phyloP scores from a whole-genome alignment of 1,140 invertebrate genomes.

The Brachionus rotundiformis region DNA sequence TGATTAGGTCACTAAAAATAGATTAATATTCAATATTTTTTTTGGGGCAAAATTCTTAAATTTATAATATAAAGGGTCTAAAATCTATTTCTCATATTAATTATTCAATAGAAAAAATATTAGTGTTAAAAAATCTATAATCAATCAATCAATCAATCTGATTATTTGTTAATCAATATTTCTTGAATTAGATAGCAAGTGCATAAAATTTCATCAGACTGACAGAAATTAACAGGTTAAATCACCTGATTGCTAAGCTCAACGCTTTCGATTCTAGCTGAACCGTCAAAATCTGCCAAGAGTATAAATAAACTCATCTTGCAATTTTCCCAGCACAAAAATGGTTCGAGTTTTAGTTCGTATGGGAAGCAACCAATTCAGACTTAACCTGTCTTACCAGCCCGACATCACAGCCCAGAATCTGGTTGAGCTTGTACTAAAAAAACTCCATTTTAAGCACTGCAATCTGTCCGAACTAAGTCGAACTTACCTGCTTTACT shows the following conservation, averaged over 20 bases:
- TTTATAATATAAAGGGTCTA: no score
- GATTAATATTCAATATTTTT: no score
- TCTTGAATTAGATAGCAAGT: conserved; percentile 21
- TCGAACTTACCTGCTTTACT: neutral
- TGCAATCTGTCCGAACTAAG: neutral
- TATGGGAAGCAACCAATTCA: conserved; percentile 6
- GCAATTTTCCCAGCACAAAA: neutral
- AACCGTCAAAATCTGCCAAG: neutral
- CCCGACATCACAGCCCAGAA: neutral
- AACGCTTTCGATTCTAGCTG: neutral
- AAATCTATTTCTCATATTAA: neutral
- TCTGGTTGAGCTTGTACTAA: neutral
- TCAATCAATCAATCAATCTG: conserved; percentile 19
- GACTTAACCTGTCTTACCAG: neutral
- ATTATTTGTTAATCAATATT: conserved; percentile 25
- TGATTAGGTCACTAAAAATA: no score
- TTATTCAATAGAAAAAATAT: neutral
- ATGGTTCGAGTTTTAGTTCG: neutral
- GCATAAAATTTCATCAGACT: conserved; percentile 6
- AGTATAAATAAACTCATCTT: neutral
- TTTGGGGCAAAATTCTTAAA: no score
- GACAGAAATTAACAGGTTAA: conserved; percentile 4
- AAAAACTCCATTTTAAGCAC: conserved; percentile 7
- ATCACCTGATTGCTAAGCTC: neutral
- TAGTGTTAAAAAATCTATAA: neutral